Evolutionary conservation across 2,797 vertebrate species (phyloP), one percentile per base, ranked within the genome.

Genomic region (Cottoperca gobio): DNA sequence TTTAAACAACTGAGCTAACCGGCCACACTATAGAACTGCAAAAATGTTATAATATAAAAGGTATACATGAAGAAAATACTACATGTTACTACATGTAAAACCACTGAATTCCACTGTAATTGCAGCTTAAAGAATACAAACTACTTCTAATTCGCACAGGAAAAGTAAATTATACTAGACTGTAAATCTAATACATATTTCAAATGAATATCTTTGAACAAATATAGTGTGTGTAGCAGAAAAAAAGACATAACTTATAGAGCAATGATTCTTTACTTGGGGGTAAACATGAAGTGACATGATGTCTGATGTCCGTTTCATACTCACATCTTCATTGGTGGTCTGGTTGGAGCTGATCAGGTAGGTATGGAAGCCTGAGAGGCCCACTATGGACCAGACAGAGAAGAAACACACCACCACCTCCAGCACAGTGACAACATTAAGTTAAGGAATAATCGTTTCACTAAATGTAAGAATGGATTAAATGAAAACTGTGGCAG

Each of bases 281-380:
- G 21, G 35, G n/a, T n/a, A n/a, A n/a, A n/a, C n/a, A n/a, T n/a
- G n/a, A n/a, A n/a, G n/a, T 45, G 31, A 21, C 17, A n/a, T 23
- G 8, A 21, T 48, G 60, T 48, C 8, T 17, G 13, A 46, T 37
- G 43, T 39, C 11, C 19, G 11, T 59, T 24, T 66, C 48, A 57
- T 91, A 97, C 98, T 99, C 94, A 99, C 98, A 50, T 99, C 98
- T 93, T 99, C 98, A 71, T 99, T 99, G 54, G 98, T 99, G 57
- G 98, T 99, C 96, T 99, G 98, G 95, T 99, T 99, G 93, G 98
- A 99, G 94, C 97, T 97, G 93, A 99, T 97, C 91, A 99, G 93
- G 91, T 99, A 99, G 0, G 98, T 99, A 90, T 99, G 98, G 95
- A 99, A 99, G 74, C 98, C 98, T 54, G 98, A 99, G 85, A 99